A percentile compares a stretch with the other conserved stretches of the same genome.
Conservation (phyloP, 1,140 invertebrate genomes). For the Drosophila yakuba region DNA sequence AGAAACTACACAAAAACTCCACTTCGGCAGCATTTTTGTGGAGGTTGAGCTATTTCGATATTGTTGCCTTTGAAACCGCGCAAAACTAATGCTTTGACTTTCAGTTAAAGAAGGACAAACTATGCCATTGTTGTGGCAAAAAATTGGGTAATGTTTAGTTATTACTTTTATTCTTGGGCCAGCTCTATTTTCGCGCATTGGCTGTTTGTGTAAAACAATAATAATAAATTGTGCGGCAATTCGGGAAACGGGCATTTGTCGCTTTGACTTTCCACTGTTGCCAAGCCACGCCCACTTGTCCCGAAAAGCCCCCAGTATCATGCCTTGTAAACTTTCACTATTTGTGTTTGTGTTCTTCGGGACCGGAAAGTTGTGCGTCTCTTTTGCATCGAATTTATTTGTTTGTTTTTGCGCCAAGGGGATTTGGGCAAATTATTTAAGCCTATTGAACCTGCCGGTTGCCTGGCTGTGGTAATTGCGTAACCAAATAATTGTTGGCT, state of each 20-base stretch:
- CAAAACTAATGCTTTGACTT: conserved; percentile 8
- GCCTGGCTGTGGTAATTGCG: conserved; percentile 65
- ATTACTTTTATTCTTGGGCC: not conserved
- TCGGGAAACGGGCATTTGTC: conserved; percentile 30
- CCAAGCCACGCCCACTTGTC: not conserved
- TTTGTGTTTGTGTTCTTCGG: conserved; percentile 61
- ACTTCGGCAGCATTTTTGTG: not conserved
- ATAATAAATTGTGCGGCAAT: conserved; percentile 77
- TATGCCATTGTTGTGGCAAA: not conserved
- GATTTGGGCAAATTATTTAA: conserved; percentile 58
- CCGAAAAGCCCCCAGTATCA: conserved; percentile 24
- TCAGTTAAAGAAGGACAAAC: not conserved
- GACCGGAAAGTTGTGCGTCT: conserved; percentile 61
- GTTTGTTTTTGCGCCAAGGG: conserved; percentile 65
- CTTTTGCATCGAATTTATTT: conserved; percentile 77
- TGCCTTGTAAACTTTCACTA: conserved; percentile 65
- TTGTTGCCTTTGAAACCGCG: not conserved
- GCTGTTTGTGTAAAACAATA: conserved; percentile 74
- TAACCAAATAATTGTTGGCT: conserved; percentile 71
- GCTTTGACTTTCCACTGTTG: conserved; percentile 23
- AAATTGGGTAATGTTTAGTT: not conserved
- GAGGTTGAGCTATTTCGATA: not conserved
- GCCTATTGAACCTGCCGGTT: conserved; percentile 56
- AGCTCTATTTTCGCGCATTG: conserved; percentile 70
- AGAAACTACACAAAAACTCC: not conserved